phyloP scores from a whole-genome alignment of 2,797 vertebrate species.

The Eulemur coronatus region DNA sequence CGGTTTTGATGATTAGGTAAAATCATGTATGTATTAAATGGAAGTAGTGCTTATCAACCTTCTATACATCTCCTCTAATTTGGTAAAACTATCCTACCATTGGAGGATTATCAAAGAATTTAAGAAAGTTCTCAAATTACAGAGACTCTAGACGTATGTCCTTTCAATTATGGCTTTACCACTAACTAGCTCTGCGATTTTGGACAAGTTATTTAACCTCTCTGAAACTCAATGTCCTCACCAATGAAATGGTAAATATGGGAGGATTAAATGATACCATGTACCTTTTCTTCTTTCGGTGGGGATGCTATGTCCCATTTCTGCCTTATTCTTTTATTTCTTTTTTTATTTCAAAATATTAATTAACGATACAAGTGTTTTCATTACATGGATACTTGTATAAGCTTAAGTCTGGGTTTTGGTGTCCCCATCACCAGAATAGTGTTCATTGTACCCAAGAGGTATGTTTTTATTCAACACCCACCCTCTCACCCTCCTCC shows the following conservation, averaged over 20 bases:
- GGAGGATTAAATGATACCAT: neutral
- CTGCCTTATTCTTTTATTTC: neutral
- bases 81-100: neutral
- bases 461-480: neutral
- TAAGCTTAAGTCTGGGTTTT: neutral
- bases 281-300: neutral
- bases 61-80: neutral
- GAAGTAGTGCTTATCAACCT: neutral
- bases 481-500: neutral
- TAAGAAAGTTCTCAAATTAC: neutral
- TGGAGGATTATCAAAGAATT: neutral
- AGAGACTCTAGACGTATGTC: neutral
- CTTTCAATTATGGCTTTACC: neutral
- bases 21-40: neutral
- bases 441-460: neutral
- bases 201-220: neutral
- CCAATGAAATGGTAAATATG: neutral
- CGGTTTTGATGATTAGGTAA: neutral
- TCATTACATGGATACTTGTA: neutral
- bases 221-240: neutral
- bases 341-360: neutral
- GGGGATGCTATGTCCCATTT: neutral
- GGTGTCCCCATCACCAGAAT: neutral
- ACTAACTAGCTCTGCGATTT: neutral
- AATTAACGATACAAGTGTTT: neutral